These are phyloP conservation scores for Heterocephalus glaber DNA, from an alignment of 2,113 vertebrate species.

Conservation along the genomic window DNA sequence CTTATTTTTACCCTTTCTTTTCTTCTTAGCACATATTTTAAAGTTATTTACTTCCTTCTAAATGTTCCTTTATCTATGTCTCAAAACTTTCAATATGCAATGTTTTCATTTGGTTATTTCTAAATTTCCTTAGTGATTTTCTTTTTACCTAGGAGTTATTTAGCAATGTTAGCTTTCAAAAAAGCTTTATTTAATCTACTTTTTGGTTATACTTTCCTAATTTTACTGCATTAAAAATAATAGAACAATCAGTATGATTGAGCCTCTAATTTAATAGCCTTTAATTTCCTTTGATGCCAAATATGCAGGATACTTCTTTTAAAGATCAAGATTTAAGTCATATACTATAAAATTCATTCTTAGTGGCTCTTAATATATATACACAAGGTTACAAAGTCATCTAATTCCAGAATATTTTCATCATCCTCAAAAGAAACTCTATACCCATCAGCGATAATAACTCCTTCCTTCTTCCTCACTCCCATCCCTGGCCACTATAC, in stretches of 20 bases:
- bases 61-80: neutral
- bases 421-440: neutral
- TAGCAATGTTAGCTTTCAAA: neutral
- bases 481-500: neutral
- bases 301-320: neutral
- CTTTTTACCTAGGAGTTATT: neutral
- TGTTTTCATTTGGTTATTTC: neutral
- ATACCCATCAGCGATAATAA: too few species aligned
- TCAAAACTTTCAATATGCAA: neutral
- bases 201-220: neutral
- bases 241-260: neutral
- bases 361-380: neutral
- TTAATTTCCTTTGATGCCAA: neutral
- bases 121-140: conserved; percentile 13
- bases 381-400: neutral
- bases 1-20: neutral
- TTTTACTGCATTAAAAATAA: neutral
- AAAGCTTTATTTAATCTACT: neutral
- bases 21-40: neutral
- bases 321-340: neutral
- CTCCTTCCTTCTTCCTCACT: neutral
- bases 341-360: neutral
- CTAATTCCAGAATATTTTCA: neutral
- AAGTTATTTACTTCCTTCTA: neutral
- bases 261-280: conserved; percentile 3